Conservation (phyloP, 30 jellyfish, hydroid and myxozoan genomes). For the Hydractinia symbiolongicarpus region DNA sequence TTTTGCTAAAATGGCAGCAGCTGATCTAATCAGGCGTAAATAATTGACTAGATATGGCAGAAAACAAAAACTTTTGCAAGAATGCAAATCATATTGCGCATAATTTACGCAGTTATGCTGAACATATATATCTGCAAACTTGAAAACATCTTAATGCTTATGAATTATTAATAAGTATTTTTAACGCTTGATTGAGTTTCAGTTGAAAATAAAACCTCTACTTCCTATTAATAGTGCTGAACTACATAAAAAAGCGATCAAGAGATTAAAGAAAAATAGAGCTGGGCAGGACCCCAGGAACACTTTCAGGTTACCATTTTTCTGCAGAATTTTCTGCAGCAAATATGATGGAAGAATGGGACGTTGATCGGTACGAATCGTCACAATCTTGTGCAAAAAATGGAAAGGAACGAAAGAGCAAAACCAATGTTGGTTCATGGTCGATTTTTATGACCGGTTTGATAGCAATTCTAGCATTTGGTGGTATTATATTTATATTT, state of each 20-base stretch:
- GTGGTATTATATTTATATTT: constrained; percentile 68
- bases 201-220: background rate
- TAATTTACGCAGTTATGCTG: no score
- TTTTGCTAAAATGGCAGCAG: no score
- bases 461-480: constrained; percentile 48
- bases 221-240: background rate
- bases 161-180: background rate
- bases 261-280: background rate
- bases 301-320: background rate
- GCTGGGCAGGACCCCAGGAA: constrained; percentile 5
- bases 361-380: constrained; percentile 44
- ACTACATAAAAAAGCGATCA: background rate
- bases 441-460: constrained; percentile 54
- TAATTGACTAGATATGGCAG: no score
- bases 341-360: constrained; percentile 49
- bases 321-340: no score
- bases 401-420: constrained; percentile 25
- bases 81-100: no score
- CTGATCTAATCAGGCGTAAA: no score
- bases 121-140: no score
- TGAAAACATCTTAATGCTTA: constrained; percentile 2
- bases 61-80: no score
- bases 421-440: constrained; percentile 40
- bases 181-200: background rate
- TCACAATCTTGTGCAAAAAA: constrained; percentile 51